These are phyloP conservation scores for Seriola aureovittata DNA, from an alignment of 2,113 vertebrate species.

Conservation along the genomic window DNA sequence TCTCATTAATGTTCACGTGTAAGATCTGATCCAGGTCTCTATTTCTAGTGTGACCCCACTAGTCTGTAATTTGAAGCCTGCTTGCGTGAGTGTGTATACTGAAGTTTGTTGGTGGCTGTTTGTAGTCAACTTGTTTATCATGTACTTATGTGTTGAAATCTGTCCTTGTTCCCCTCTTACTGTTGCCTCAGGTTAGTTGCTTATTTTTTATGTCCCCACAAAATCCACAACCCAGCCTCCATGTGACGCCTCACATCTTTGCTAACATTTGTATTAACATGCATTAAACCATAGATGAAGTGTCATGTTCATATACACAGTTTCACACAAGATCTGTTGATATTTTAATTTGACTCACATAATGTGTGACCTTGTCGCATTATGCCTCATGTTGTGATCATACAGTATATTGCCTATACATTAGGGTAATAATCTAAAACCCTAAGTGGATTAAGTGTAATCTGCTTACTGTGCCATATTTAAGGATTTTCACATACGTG, in stretches of 20 bases:
- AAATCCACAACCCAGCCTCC: background rate
- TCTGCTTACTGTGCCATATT: constrained; percentile 71
- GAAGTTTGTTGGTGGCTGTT: constrained; percentile 28
- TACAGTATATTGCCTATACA: constrained; percentile 69
- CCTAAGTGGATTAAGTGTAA: constrained; percentile 74
- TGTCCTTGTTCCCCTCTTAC: background rate
- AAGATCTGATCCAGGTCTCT: constrained; percentile 30
- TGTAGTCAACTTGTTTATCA: background rate
- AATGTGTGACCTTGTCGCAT: constrained; percentile 62
- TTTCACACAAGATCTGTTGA: background rate
- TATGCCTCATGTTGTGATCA: constrained; percentile 58
- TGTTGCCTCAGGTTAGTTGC: background rate
- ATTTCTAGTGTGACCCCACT: constrained; percentile 48
- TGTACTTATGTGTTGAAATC: constrained; percentile 4
- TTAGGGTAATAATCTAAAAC: constrained; percentile 68
- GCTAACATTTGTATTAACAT: background rate
- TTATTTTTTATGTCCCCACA: background rate
- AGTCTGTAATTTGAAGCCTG: constrained; percentile 45
- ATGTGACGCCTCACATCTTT: background rate
- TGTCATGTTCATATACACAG: background rate
- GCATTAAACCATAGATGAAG: background rate
- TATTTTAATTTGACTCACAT: constrained; percentile 6
- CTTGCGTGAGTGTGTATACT: constrained; percentile 21
- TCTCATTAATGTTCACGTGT: constrained; percentile 18
- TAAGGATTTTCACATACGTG: constrained; percentile 60